These are phyloP conservation scores for Dicrostonyx torquatus DNA, from an alignment of 2,797 vertebrate species.

Conservation along the genomic window DNA sequence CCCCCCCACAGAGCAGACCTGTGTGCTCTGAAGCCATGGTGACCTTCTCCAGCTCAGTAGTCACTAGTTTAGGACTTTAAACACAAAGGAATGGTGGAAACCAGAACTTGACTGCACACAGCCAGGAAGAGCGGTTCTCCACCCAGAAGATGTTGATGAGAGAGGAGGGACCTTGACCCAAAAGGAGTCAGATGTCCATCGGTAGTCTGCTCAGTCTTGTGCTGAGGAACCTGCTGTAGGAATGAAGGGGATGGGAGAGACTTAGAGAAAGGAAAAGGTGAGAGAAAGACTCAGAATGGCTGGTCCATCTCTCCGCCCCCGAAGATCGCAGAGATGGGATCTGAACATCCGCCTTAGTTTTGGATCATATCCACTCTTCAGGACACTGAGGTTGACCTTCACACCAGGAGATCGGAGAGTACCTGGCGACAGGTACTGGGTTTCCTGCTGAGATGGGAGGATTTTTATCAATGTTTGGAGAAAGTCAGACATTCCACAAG, in stretches of 20 bases:
- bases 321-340: too few relatives aligned
- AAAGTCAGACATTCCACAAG: neutral
- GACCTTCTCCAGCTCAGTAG: neutral
- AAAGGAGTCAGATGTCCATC: neutral
- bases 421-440: neutral
- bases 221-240: neutral
- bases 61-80: neutral
- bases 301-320: fast-evolving
- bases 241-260: neutral
- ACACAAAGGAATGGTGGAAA: neutral
- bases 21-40: fast-evolving
- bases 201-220: neutral
- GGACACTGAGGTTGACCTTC: neutral
- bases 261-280: neutral
- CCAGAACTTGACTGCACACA: too few relatives aligned
- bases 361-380: too few relatives aligned
- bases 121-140: neutral
- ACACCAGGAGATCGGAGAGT: neutral
- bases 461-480: neutral
- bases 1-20: neutral
- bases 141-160: neutral
- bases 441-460: neutral
- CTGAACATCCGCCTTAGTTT: fast-evolving
- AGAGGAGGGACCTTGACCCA: too few relatives aligned
- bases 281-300: neutral